Base-by-base conservation (phyloP, 2,797 vertebrate species). In the Mus spretus region DNA sequence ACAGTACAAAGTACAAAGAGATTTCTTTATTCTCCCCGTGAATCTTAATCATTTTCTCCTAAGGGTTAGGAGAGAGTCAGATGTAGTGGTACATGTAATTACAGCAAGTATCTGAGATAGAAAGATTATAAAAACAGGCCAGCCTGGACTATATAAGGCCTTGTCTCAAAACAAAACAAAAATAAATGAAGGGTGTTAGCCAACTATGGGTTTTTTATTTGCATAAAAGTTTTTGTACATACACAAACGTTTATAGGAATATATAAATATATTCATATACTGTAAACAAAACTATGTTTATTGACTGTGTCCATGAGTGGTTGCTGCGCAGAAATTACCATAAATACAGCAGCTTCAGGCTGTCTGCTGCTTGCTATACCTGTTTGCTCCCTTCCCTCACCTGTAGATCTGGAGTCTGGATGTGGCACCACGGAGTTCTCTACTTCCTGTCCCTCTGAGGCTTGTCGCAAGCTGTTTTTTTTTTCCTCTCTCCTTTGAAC, bases 21-120 rank as follows among this genome's bases (percentile, higher is more conserved):
- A 65, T 90, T 26, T 82, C 55, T 93, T 88, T n/a, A 14, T 72
- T 72, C 31, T 72, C 34, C 53, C 40, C 7, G 28, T 40, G n/a
- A 87, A 72, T 83, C 61, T 70, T 88, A 81, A n/a, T 74, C 13
- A 50, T 28, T 94, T 96, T 74, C 37, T 88, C 70, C 70, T 50
- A 79, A 81, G 40, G 83, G 9, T 53, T 65, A 53, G 65, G n/a
- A 44, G 65, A 72, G 19, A 59, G 1, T 2, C 4, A 17, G 65
- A 28, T 72, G 8, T 59, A 37, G 24, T 22, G 3, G 13, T 15
- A 8, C 24, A 26, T 17, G 12, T n/a, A 47, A 44, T 91, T 40
- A 81, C 20, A 59, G 20, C 3, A 20, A 17, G 75, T 67, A 2
- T 65, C 61, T 90, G 61, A 22, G 34, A 28, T 50, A 53, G 40